Evolutionary conservation across 2,888 invertebrate genomes (phyloP), one percentile per base, ranked within the genome.

Genomic region (Acrobasis consociella): DNA sequence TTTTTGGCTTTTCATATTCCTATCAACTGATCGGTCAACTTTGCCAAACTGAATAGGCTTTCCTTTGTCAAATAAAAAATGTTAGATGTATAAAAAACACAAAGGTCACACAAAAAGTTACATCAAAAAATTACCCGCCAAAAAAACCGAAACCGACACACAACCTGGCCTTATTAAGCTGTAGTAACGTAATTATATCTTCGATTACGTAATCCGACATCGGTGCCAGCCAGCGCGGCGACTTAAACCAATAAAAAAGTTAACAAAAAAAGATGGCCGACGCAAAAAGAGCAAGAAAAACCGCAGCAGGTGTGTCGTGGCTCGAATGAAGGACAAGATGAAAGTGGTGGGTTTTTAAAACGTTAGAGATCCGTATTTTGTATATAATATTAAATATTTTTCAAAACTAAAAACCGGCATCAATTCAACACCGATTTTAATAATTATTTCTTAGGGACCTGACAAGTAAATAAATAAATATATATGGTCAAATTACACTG

Each of bases 221-320:
- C 76, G 80, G 75, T 66, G 72, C 70, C 67, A 73, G 74, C 81
- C 82, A 83, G 69, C 79, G 77, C 77, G 69, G 66, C 66, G 63
- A 66, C 65, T 67, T 65, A 66, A 67, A 60, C 66, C 63, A 60
- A 65, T 46, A 46, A 46, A 73, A 78, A 76, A 78, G 37, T 49
- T n/a, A 71, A 68, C 66, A 74, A 73, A 73, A 42, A 75, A 79
- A 74, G 60, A 81, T 77, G 78, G 77, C 73, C 66, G 73, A 22
- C 67, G 71, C 80, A 84, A 83, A 81, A 78, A 65, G 70, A 68
- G 68, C 74, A 71, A 67, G 75, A 79, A 78, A 77, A 81, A 74
- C 67, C 66, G 65, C 68, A 77, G 74, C 82, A 83, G 83, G 83
- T 84, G 83, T 78, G 76, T 70, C 70, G 67, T 68, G 67, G 49